Evolutionary conservation across 2,888 invertebrate genomes (phyloP).

Genomic region (Tridacna gigas): DNA sequence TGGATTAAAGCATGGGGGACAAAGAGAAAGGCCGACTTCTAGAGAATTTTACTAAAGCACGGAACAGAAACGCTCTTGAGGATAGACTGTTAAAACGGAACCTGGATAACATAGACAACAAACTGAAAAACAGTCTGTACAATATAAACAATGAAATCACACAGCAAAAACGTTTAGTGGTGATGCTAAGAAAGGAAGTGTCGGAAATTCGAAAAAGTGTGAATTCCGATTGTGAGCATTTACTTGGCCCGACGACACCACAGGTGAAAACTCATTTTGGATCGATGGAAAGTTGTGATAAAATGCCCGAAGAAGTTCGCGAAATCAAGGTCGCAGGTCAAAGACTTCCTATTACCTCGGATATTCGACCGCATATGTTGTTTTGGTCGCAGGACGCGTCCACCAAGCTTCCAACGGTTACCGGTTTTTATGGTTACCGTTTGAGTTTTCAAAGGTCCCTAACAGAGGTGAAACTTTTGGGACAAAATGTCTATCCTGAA

Average conservation of each 20-base stretch:
- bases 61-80: conserved; percentile 49
- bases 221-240: background rate
- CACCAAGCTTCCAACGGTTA: conserved; percentile 49
- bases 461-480: conserved; percentile 61
- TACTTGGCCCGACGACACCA: background rate
- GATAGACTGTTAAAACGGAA: conserved; percentile 12
- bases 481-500: conserved; percentile 51
- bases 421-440: conserved; percentile 55
- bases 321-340: conserved; percentile 20
- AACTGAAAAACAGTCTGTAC: conserved; percentile 10
- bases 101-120: conserved; percentile 7
- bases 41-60: conserved; percentile 48
- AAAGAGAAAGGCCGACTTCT: conserved; percentile 40
- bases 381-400: conserved; percentile 66
- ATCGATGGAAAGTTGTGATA: conserved; percentile 17
- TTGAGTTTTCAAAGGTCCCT: conserved; percentile 42
- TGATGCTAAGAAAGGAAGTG: conserved; percentile 16
- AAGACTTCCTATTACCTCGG: conserved; percentile 10
- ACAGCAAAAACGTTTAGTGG: conserved; percentile 14
- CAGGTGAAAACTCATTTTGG: background rate
- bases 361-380: conserved; percentile 46
- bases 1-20: conserved; percentile 22
- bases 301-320: conserved; percentile 6
- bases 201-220: conserved; percentile 7
- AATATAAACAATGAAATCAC: conserved; percentile 13